Conservation (phyloP, 2,797 vertebrate genomes). For the Dicrostonyx torquatus region DNA sequence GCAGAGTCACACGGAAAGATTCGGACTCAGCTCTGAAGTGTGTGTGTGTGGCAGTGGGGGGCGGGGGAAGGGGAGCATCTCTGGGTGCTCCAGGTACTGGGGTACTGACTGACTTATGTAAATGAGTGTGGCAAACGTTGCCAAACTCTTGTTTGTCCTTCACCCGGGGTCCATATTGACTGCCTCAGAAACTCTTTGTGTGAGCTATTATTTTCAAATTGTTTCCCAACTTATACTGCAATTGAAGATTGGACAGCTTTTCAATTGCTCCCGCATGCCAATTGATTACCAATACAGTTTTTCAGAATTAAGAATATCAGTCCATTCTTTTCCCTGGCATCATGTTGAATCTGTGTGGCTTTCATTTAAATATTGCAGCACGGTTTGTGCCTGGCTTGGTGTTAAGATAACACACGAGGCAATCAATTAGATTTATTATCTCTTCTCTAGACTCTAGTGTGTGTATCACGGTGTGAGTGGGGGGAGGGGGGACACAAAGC, state of each 20-base stretch:
- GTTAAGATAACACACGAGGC: conserved; percentile 91
- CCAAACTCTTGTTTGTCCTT: conserved; percentile 95
- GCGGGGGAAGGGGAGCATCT: not conserved
- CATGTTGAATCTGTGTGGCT: conserved; percentile 86
- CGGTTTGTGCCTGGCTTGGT: conserved; percentile 85
- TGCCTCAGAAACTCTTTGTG: conserved; percentile 91
- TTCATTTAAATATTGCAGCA: conserved; percentile 93
- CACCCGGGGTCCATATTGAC: conserved; percentile 95
- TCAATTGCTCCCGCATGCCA: conserved; percentile 93
- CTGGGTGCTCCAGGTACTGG: conserved; percentile 74
- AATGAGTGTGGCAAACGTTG: conserved; percentile 80
- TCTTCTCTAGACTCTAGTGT: conserved; percentile 80
- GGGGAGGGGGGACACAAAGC: conserved; percentile 27
- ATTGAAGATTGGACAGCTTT: conserved; percentile 98
- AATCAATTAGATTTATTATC: conserved; percentile 94
- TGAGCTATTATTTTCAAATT: conserved; percentile 98
- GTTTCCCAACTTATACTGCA: conserved; percentile 97
- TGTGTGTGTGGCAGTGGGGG: not conserved
- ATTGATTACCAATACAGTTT: conserved; percentile 99
- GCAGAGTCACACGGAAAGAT: conserved; percentile 53
- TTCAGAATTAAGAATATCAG: conserved; percentile 92
- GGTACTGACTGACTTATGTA: conserved; percentile 84
- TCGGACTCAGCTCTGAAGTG: conserved; percentile 33
- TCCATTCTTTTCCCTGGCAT: conserved; percentile 86
- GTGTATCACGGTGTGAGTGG: conserved; percentile 59